These are phyloP conservation scores for Brotula barbata DNA, from an alignment of 2,797 vertebrate genomes.

Conservation along the genomic window DNA sequence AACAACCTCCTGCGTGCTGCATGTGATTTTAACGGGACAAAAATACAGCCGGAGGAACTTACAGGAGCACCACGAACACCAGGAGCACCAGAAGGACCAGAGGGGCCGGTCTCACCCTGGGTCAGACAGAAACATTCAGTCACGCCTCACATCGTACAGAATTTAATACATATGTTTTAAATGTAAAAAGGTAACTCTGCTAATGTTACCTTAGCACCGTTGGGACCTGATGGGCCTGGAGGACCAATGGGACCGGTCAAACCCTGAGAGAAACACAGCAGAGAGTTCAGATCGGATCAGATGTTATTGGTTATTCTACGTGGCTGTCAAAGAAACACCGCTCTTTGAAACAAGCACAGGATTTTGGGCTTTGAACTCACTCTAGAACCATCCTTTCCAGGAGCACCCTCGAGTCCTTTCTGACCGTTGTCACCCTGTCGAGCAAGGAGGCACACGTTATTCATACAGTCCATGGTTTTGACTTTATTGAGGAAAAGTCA, in stretches of 20 bases:
- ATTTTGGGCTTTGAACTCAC: conserved; percentile 77
- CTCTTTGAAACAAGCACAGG: neutral
- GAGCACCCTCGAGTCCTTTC: conserved; percentile 93
- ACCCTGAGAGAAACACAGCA: conserved; percentile 77
- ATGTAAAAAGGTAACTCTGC: neutral
- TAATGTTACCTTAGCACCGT: conserved; percentile 89
- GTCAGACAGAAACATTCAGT: conserved; percentile 30
- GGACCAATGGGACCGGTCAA: conserved; percentile 96
- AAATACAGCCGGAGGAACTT: conserved; percentile 68
- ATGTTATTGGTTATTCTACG: neutral
- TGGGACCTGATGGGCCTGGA: conserved; percentile 90
- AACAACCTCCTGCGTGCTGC: no score
- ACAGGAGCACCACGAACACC: conserved; percentile 93
- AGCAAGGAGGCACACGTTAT: conserved; percentile 12
- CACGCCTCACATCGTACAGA: no score
- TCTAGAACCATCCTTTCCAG: conserved; percentile 92
- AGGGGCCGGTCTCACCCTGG: conserved; percentile 90
- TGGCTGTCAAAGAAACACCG: neutral
- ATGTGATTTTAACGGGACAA: no score
- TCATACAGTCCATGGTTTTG: no score
- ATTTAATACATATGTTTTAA: neutral
- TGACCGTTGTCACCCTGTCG: conserved; percentile 90
- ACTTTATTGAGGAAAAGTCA: no score
- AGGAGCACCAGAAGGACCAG: conserved; percentile 83
- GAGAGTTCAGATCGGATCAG: conserved; percentile 2